These are phyloP conservation scores for Lophius americanus DNA, from an alignment of 2,797 vertebrate species.

Conservation along the genomic window DNA sequence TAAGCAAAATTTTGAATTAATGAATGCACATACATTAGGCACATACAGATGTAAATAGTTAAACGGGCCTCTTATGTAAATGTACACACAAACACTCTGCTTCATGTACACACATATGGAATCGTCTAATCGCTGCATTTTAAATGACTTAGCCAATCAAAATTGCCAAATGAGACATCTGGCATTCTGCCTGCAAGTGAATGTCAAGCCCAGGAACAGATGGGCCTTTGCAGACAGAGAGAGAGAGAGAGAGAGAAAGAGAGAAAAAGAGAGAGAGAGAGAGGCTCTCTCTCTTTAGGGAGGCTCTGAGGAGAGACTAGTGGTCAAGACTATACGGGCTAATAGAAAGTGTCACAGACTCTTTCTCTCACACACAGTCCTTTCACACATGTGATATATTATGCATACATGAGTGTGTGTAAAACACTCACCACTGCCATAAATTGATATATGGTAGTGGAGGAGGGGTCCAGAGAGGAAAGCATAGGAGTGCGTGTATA, in stretches of 20 bases:
- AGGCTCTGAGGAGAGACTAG: slow-evolving; percentile 11
- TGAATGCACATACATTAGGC: slow-evolving; percentile 58
- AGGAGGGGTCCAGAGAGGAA: slow-evolving; percentile 29
- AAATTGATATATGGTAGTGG: slow-evolving; percentile 73
- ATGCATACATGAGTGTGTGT: slow-evolving; percentile 75
- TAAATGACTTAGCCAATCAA: slow-evolving; percentile 77
- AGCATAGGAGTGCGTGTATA: slow-evolving; percentile 19
- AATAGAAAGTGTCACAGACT: slow-evolving; percentile 24
- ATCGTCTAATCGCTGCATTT: slow-evolving; percentile 67
- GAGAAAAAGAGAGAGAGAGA: too few species aligned
- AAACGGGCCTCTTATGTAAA: slow-evolving; percentile 71
- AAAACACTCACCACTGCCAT: slow-evolving; percentile 73
- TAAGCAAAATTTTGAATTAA: slow-evolving; percentile 25
- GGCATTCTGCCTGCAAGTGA: slow-evolving; percentile 77
- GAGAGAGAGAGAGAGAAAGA: slow-evolving; percentile 12
- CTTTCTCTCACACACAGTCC: slow-evolving; percentile 42
- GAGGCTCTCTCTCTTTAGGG: not conserved
- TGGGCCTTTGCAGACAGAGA: slow-evolving; percentile 49
- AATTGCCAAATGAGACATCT: slow-evolving; percentile 83
- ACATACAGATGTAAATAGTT: slow-evolving; percentile 69
- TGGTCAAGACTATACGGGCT: slow-evolving; percentile 29
- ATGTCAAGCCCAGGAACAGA: slow-evolving; percentile 77
- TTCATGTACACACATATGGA: slow-evolving; percentile 68
- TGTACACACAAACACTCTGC: slow-evolving; percentile 50
- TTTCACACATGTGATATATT: slow-evolving; percentile 73